These are phyloP conservation scores for Aphelenchoides besseyi DNA, from an alignment of 1,140 invertebrate genomes.

Conservation along the genomic window DNA sequence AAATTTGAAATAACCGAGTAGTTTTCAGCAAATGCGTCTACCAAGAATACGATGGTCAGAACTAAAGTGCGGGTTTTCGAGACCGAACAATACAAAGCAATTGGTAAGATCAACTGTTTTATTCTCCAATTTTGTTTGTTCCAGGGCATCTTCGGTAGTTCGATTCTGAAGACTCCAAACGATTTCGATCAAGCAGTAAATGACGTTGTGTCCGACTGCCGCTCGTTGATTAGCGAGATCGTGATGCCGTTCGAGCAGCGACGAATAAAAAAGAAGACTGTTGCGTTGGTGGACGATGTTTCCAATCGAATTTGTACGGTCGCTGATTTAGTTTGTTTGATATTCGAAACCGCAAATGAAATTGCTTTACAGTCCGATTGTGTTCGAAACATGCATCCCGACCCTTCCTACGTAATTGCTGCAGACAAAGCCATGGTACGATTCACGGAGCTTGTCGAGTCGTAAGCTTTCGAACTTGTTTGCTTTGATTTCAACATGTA, in stretches of 20 bases:
- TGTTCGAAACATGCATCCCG: slow-evolving; percentile 39
- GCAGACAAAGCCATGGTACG: slow-evolving; percentile 41
- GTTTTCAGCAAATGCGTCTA: neutral
- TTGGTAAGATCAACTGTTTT: neutral
- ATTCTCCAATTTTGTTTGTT: slow-evolving; percentile 9
- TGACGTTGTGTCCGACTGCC: slow-evolving; percentile 25
- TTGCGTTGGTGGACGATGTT: slow-evolving; percentile 42
- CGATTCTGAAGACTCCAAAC: slow-evolving; percentile 27
- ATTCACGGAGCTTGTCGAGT: slow-evolving; percentile 47
- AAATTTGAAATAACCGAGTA: slow-evolving; percentile 10
- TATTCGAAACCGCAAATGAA: neutral
- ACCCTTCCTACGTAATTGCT: slow-evolving; percentile 25
- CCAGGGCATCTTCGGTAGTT: slow-evolving; percentile 47
- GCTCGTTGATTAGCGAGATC: slow-evolving; percentile 28
- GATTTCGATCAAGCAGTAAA: slow-evolving; percentile 31
- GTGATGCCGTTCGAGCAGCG: slow-evolving; percentile 28
- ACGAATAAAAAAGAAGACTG: slow-evolving; percentile 36
- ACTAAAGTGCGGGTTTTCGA: slow-evolving; percentile 6
- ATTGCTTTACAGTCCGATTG: slow-evolving; percentile 40
- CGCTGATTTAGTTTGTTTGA: slow-evolving; percentile 47
- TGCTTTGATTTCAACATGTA: slow-evolving; percentile 14
- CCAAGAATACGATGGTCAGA: slow-evolving; percentile 1
- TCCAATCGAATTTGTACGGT: slow-evolving; percentile 45
- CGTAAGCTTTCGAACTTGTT: slow-evolving; percentile 21
- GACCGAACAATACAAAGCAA: neutral